Conservation (phyloP, 2,113 vertebrate genomes). For the Anhinga anhinga region DNA sequence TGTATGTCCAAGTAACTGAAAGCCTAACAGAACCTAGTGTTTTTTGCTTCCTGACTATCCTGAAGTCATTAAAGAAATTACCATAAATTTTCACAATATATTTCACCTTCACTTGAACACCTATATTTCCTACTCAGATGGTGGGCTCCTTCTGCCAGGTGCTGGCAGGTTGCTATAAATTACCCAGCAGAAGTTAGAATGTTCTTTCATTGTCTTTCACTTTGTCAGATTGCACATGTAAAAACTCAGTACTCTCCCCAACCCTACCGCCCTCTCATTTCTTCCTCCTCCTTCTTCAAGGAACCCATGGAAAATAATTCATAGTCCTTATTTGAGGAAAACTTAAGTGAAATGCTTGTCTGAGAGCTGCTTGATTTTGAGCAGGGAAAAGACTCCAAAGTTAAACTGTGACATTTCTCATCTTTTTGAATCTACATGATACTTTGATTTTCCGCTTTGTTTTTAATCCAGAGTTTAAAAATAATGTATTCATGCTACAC, state of each 20-base stretch:
- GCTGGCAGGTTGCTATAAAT: neutral
- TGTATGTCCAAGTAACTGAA: neutral
- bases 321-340: neutral
- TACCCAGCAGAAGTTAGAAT: neutral
- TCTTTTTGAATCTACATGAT: neutral
- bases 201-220: neutral
- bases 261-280: neutral
- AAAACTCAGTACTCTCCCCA: accelerated
- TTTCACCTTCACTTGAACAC: neutral
- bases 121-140: neutral
- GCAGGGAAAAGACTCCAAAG: neutral
- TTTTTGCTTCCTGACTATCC: neutral
- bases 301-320: neutral
- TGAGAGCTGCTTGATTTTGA: neutral
- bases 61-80: slow-evolving; percentile 22
- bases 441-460: neutral
- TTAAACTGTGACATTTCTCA: neutral
- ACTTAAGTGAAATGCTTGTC: neutral
- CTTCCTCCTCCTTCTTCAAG: neutral
- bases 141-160: neutral
- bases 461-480: neutral
- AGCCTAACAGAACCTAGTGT: neutral
- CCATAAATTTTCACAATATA: neutral
- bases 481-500: neutral
- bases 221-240: too few relatives aligned